Percentiles rank a stretch among this genome's conserved stretches.
phyloP scores from a whole-genome alignment of 2,113 vertebrate species.

The Thomomys bottae region DNA sequence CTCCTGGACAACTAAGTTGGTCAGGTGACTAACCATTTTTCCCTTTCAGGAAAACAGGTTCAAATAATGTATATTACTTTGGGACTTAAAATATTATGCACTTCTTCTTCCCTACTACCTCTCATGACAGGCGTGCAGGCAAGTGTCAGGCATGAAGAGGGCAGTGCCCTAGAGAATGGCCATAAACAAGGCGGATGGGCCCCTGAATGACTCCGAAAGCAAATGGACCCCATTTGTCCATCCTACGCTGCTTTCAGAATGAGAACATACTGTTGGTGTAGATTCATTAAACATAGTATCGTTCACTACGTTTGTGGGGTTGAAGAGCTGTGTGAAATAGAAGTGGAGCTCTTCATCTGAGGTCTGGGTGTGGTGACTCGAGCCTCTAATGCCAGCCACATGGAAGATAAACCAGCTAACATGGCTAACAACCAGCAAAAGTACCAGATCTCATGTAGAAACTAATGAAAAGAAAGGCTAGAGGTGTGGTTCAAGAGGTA shows the following conservation, averaged over 20 bases:
- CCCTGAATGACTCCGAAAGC: background rate
- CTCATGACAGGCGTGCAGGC: background rate
- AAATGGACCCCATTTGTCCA: background rate
- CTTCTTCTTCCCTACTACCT: background rate
- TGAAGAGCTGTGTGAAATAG: background rate
- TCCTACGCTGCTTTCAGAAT: background rate
- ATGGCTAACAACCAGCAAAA: too few relatives aligned
- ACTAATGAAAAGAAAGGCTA: too few relatives aligned
- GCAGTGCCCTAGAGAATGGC: background rate
- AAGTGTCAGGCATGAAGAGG: background rate
- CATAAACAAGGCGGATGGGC: background rate
- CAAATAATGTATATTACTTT: background rate
- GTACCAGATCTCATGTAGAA: too few relatives aligned
- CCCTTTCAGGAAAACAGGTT: background rate
- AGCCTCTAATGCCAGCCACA: too few relatives aligned
- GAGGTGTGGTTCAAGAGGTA: too few relatives aligned
- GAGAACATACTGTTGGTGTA: background rate
- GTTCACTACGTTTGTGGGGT: background rate
- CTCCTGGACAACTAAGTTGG: background rate
- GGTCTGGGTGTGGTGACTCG: too few relatives aligned
- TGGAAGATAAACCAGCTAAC: too few relatives aligned
- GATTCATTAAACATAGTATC: background rate
- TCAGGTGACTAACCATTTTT: background rate
- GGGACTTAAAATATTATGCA: background rate
- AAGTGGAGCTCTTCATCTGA: background rate